phyloP scores from a whole-genome alignment of 2,888 invertebrate species.

The Lochmaea crataegi region DNA sequence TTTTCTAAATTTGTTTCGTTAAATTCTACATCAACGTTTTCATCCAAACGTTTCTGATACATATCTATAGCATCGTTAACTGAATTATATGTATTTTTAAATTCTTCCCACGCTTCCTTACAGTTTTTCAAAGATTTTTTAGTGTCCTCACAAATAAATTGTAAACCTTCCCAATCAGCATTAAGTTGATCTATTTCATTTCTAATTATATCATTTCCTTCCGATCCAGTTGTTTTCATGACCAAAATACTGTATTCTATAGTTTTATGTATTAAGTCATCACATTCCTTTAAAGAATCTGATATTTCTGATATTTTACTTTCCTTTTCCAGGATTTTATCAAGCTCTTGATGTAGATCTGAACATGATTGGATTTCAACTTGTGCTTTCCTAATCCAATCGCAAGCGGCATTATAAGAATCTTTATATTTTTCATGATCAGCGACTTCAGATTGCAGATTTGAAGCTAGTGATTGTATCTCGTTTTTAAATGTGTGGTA shows the following conservation, averaged over 20 bases:
- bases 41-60: constrained; percentile 74
- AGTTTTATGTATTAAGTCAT: constrained; percentile 78
- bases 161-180: constrained; percentile 84
- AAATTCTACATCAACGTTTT: constrained; percentile 73
- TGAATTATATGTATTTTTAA: constrained; percentile 76
- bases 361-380: constrained; percentile 87
- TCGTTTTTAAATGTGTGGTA: constrained; percentile 77
- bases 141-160: constrained; percentile 80
- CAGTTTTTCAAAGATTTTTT: constrained; percentile 81
- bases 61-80: constrained; percentile 82
- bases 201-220: constrained; percentile 84
- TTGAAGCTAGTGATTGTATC: constrained; percentile 74
- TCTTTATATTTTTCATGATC: constrained; percentile 90
- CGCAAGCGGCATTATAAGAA: constrained; percentile 82
- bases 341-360: constrained; percentile 89
- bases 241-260: constrained; percentile 81
- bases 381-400: constrained; percentile 85
- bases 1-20: constrained; percentile 83
- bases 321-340: constrained; percentile 80
- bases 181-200: constrained; percentile 86
- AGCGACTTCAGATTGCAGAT: constrained; percentile 84
- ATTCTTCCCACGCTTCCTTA: constrained; percentile 84
- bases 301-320: constrained; percentile 79
- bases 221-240: constrained; percentile 80
- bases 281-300: constrained; percentile 77